Base-by-base conservation (phyloP, 1,140 invertebrate species). In the Diplogasteroides magnus region DNA sequence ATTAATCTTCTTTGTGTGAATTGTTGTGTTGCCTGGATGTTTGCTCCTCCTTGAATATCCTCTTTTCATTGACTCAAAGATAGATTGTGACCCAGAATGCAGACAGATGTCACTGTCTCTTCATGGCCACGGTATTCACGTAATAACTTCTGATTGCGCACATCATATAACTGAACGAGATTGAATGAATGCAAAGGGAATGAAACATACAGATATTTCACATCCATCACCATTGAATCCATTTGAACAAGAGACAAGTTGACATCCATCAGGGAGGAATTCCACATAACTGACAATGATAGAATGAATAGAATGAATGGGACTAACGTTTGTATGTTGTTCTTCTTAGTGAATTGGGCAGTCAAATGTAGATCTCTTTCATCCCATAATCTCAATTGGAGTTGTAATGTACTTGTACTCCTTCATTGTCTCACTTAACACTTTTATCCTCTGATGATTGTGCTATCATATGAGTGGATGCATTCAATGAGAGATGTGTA, bases 141-240 rank as follows among this genome's bases (percentile, higher is more conserved):
- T 6, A 63, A 23, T 11, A 48, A 3, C 26, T 55, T 32, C 2
- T 19, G n/a, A 19, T 31, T 32, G 15, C 64, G 64, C 2, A 65
- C 27, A 28, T 65, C 64, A 23, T 37, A 65, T 14, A 65, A 25
- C 64, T 65, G 27, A 56, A 65, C 13, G 13, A 48, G n/a, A 55
- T 2, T 6, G 25, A 25, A 29, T 48, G 2, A 14, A 14, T 11
- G 14, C 11, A 55, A 26, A 23, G 11, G n/a, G 2, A 26, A 32
- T 3, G 23, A 23, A 13, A 23, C 25, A 11, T 27, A 65, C 64
- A 2, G 48, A 25, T 23, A 65, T 65, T 26, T 65, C 64, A 55
- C 64, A 65, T 31, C 64, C 64, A 31, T 65, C 64, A 28, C 37
- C 37, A 27, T 65, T 65, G 64, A 65, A 65, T 37, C 64, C 64